phyloP scores from a whole-genome alignment of 2,797 vertebrate species.

The Neoniphon sammara region DNA sequence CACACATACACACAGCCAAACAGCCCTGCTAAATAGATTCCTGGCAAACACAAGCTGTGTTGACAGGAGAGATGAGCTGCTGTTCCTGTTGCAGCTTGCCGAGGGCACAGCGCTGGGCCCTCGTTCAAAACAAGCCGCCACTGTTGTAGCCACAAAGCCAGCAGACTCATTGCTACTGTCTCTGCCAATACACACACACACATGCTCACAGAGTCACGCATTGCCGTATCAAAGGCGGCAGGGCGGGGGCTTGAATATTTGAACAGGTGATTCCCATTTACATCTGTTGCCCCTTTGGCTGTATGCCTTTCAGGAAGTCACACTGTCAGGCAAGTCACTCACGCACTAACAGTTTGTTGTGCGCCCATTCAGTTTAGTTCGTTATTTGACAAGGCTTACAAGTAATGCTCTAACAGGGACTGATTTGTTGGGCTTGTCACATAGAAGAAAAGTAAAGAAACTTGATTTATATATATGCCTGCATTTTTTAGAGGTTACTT shows the following conservation, averaged over 20 bases:
- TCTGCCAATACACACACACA: constrained; percentile 65
- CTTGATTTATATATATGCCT: not conserved
- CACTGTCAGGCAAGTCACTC: constrained; percentile 56
- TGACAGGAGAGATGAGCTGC: constrained; percentile 83
- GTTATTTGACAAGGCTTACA: not conserved
- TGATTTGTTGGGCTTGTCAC: not conserved
- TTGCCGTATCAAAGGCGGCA: constrained; percentile 78
- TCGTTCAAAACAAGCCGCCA: constrained; percentile 73
- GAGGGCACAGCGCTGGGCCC: constrained; percentile 64
- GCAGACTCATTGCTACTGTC: constrained; percentile 77
- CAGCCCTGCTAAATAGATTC: constrained; percentile 75
- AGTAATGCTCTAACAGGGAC: not conserved
- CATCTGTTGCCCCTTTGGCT: constrained; percentile 74
- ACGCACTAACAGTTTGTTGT: constrained; percentile 21
- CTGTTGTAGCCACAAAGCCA: constrained; percentile 77
- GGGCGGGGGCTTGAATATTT: constrained; percentile 78
- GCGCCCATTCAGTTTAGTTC: not conserved
- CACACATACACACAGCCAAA: constrained; percentile 69
- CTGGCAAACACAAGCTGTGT: constrained; percentile 83
- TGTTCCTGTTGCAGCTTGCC: constrained; percentile 83
- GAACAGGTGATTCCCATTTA: constrained; percentile 88
- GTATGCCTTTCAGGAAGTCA: constrained; percentile 66
- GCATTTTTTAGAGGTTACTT: not conserved
- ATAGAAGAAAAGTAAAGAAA: not conserved
- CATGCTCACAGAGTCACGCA: constrained; percentile 39